Base-by-base conservation (phyloP, 1,140 invertebrate species). In the Euwallacea fornicatus region DNA sequence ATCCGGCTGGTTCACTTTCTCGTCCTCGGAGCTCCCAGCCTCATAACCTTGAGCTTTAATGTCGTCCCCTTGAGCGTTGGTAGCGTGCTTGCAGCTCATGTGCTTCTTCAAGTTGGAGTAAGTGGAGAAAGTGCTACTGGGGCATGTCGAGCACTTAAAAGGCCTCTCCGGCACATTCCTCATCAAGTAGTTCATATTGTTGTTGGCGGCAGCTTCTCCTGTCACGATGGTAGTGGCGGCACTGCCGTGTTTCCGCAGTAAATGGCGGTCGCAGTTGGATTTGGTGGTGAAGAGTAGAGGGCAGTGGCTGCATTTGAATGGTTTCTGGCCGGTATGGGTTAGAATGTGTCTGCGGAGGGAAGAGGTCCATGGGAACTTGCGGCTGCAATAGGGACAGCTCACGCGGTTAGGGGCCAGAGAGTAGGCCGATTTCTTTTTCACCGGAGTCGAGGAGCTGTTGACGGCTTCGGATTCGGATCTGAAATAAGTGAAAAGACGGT, bases 321-420 rank as follows among this genome's bases (percentile, higher is more conserved):
- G 97, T 78, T 98, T 98, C 80, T 98, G 95, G 6, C 96, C 96
- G 6, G 94, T 97, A 77, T 97, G 95, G 0, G 95, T 97, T 0
- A 96, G 86, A 33, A 98, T 92, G 81, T 98, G 96, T 3, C 96
- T 86, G 3, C 95, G 87, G 9, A 98, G 84, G 0, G 96, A 98
- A 10, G 94, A 97, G 4, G 92, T 93, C 97, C 97, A 98, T 0
- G 96, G 96, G 80, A 98, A 98, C 77, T 94, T 93, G 33, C 96
- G 86, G 58, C 90, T 86, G 81, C 97, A 98, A 77, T 94, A 96
- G 0, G 94, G 94, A 80, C 97, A 98, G 8, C 90, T 89, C 0
- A 95, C 93, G 53, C 95, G 87, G 79, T 98, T 96, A 0, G 96
- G 96, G 0, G 96, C 95, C 77, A 96, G 87, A 42, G 94, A 96